A percentile compares a stretch with the other conserved stretches of the same genome.
Conservation (phyloP, 2,888 invertebrate species). For the Clitarchus hookeri region DNA sequence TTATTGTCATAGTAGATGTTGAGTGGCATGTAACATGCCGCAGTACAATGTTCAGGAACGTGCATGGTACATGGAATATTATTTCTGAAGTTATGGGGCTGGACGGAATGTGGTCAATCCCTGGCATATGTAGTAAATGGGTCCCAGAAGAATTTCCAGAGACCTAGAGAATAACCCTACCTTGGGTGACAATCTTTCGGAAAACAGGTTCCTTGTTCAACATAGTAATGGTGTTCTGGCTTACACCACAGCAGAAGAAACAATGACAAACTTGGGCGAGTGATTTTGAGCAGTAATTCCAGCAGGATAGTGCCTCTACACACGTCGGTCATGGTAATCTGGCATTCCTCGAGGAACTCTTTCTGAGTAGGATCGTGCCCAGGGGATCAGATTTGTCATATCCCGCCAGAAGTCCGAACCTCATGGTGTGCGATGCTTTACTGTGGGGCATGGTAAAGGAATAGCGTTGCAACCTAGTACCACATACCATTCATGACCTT, state of each 20-base stretch:
- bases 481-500: too few relatives aligned
- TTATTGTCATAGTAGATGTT: too few relatives aligned
- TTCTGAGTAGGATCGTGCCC: neutral
- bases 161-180: neutral
- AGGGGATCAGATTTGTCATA: neutral
- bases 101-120: neutral
- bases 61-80: neutral
- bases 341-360: neutral
- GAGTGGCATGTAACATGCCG: neutral
- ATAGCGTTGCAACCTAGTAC: neutral
- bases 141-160: neutral
- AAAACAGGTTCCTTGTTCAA: neutral
- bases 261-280: too few relatives aligned
- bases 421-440: neutral
- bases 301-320: neutral
- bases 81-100: slow-evolving; percentile 10
- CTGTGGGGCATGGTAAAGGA: slow-evolving; percentile 15
- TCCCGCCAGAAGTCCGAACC: neutral
- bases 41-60: neutral
- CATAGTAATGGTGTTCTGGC: neutral
- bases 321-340: slow-evolving; percentile 5
- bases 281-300: neutral
- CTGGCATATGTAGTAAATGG: neutral
- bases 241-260: neutral
- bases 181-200: neutral